These are phyloP conservation scores for Orientallactaga bullata DNA, from an alignment of 2,113 vertebrate species.

Conservation along the genomic window DNA sequence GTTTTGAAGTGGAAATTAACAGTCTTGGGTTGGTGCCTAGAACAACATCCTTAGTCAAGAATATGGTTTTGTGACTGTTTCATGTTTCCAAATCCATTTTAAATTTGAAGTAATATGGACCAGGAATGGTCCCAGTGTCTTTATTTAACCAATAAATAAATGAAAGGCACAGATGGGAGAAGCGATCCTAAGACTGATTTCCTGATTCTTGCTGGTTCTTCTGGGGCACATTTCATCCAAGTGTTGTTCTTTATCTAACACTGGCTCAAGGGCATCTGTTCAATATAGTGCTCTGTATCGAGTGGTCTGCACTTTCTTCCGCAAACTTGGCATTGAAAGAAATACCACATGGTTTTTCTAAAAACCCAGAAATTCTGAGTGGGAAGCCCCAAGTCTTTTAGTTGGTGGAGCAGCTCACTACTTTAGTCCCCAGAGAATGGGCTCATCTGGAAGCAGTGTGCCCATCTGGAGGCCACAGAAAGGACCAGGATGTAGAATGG, in stretches of 20 bases:
- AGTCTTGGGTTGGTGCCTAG: background rate
- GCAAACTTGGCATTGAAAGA: background rate
- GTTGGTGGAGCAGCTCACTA: background rate
- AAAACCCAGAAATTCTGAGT: background rate
- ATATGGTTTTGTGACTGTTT: background rate
- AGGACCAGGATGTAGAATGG: background rate
- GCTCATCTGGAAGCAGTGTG: accelerated
- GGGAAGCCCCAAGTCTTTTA: background rate
- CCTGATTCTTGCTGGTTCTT: background rate
- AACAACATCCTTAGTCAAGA: background rate
- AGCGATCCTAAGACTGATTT: constrained; percentile 20
- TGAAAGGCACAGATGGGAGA: background rate
- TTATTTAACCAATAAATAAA: constrained; percentile 17
- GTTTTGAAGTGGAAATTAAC: constrained; percentile 58
- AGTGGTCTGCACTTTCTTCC: background rate
- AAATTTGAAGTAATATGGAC: background rate
- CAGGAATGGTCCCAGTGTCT: background rate
- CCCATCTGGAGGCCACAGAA: background rate
- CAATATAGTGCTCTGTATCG: background rate
- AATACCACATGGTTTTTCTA: background rate
- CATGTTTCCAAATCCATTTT: background rate
- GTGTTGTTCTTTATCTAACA: background rate
- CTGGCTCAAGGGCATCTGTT: background rate
- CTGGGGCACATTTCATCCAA: background rate
- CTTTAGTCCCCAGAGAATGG: background rate